Evolutionary conservation across 2,888 invertebrate genomes (phyloP).

Genomic region (Cheilosia urbana): DNA sequence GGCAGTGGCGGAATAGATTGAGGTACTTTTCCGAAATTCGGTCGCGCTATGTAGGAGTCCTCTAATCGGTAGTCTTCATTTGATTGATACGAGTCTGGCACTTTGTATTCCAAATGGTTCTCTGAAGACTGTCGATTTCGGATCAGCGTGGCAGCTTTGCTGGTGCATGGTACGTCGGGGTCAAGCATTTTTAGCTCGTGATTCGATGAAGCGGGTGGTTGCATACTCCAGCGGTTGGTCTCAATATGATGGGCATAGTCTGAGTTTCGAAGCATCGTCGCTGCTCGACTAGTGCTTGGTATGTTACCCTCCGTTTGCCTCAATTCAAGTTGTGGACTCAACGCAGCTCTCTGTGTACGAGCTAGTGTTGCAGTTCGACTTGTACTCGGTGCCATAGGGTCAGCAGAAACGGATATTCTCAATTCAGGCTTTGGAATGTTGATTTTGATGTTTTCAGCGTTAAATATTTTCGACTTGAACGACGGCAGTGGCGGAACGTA

Average conservation of each 20-base stretch:
- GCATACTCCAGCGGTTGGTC: conserved; percentile 55
- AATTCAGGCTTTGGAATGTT: conserved; percentile 83
- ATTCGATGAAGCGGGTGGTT: conserved; percentile 23
- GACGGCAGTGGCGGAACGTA: conserved; percentile 83
- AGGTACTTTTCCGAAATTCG: conserved; percentile 45
- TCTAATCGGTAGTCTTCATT: conserved; percentile 44
- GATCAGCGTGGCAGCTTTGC: conserved; percentile 51
- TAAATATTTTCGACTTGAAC: conserved; percentile 82
- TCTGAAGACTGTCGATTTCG: conserved; percentile 53
- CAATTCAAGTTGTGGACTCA: conserved; percentile 33
- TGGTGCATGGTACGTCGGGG: conserved; percentile 52
- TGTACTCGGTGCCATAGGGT: conserved; percentile 29
- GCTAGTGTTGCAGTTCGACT: conserved; percentile 54
- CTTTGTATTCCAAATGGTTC: conserved; percentile 23
- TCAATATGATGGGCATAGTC: conserved; percentile 37
- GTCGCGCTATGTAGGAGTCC: conserved; percentile 35
- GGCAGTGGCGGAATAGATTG: conserved; percentile 78
- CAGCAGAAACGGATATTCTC: conserved; percentile 67
- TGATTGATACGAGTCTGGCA: conserved; percentile 22
- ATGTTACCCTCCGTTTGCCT: background rate
- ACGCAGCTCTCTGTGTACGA: conserved; percentile 25
- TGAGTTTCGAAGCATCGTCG: conserved; percentile 17
- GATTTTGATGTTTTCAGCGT: conserved; percentile 83
- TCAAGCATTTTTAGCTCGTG: conserved; percentile 47
- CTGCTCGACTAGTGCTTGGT: conserved; percentile 6